These are phyloP conservation scores for Callinectes sapidus DNA, from an alignment of 2,888 invertebrate species.

Conservation along the genomic window DNA sequence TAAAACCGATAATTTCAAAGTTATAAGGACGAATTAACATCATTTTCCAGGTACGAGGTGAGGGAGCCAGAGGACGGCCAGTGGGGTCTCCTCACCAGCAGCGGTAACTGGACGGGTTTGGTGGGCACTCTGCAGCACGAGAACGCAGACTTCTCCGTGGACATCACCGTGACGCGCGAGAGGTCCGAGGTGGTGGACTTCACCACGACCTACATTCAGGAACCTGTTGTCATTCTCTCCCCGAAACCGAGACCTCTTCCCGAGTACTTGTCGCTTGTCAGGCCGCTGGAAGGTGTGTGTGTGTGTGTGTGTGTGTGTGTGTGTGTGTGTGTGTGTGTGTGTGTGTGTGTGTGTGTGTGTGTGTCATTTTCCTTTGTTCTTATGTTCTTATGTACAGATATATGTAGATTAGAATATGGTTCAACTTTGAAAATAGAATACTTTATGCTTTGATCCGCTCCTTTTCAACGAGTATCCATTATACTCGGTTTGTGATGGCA, in stretches of 20 bases:
- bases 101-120: constrained; percentile 64
- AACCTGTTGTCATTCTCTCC: constrained; percentile 49
- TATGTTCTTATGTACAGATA: too few relatives aligned
- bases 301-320: too few relatives aligned
- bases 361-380: too few relatives aligned
- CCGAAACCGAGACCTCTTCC: constrained; percentile 51
- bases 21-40: background rate
- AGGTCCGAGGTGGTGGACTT: constrained; percentile 42
- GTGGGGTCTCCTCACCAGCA: constrained; percentile 46
- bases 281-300: constrained; percentile 53
- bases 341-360: too few relatives aligned
- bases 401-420: too few relatives aligned
- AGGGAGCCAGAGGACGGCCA: constrained; percentile 48
- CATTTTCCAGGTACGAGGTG: constrained; percentile 40
- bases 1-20: too few relatives aligned
- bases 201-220: constrained; percentile 41
- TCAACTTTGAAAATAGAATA: too few relatives aligned
- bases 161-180: background rate
- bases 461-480: too few relatives aligned
- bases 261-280: constrained; percentile 40
- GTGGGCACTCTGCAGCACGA: constrained; percentile 62
- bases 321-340: too few relatives aligned
- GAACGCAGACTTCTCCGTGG: constrained; percentile 57
- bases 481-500: too few relatives aligned
- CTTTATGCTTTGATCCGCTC: too few relatives aligned